Percentiles rank a stretch among this genome's conserved stretches.
Evolutionary conservation across 2,797 vertebrate genomes (phyloP).

Genomic region (Halcyon smyrnensis): DNA sequence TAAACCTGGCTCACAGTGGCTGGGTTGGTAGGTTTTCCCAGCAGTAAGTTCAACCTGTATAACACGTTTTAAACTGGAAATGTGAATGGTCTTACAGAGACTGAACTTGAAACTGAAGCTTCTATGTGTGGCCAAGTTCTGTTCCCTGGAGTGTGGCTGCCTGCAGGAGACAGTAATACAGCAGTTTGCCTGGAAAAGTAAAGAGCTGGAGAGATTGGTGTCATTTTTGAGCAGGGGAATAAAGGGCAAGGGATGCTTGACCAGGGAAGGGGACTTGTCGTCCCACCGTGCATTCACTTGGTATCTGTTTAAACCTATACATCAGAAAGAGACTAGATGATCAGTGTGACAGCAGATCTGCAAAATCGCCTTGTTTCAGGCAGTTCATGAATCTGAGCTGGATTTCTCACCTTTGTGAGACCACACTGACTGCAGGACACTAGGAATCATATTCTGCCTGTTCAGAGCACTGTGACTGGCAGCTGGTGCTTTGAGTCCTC

Average conservation of each 20-base stretch:
- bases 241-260: background rate
- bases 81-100: background rate
- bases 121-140: background rate
- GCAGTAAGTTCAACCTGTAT: background rate
- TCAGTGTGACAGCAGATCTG: background rate
- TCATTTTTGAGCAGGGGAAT: background rate
- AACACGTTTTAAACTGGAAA: background rate
- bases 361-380: background rate
- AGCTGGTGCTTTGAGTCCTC: background rate
- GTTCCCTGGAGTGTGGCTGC: background rate
- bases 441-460: accelerated
- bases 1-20: background rate
- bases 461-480: background rate
- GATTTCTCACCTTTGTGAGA: background rate
- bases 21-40: background rate
- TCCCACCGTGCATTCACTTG: background rate
- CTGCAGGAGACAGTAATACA: background rate
- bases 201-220: background rate
- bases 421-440: background rate
- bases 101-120: background rate
- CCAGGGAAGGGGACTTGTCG: background rate
- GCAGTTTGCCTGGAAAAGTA: background rate
- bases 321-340: background rate
- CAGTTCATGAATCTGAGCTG: background rate
- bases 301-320: background rate